Evolutionary conservation across 92 coral and sea anemone genomes (phyloP).

Genomic region (Epizoanthus ramosus): DNA sequence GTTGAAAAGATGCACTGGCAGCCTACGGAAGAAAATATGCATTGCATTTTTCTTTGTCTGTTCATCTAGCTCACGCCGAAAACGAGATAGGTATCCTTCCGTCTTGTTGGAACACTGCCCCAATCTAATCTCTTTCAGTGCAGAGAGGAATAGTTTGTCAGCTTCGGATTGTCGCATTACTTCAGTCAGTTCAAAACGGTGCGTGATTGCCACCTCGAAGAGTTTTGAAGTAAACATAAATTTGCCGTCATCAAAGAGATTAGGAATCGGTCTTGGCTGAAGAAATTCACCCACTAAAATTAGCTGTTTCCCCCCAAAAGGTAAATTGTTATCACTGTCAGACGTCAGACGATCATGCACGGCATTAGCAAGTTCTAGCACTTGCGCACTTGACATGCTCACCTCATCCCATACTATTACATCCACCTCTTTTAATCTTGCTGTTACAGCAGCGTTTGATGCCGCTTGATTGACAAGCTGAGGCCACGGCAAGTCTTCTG

Average conservation of each 20-base stretch:
- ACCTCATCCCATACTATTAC: no score
- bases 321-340: not conserved
- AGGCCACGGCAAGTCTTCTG: constrained; percentile 41
- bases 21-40: constrained; percentile 37
- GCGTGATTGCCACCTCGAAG: constrained; percentile 40
- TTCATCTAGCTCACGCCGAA: constrained; percentile 14
- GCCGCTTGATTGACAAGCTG: constrained; percentile 10
- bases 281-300: constrained; percentile 59
- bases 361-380: no score
- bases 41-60: constrained; percentile 3
- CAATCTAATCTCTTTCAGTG: constrained; percentile 22
- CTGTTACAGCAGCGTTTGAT: constrained; percentile 5
- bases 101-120: constrained; percentile 15
- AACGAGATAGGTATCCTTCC: constrained; percentile 19
- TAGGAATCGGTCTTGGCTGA: constrained; percentile 59
- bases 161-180: constrained; percentile 21
- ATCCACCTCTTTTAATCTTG: no score
- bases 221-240: constrained; percentile 42
- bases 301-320: constrained; percentile 59
- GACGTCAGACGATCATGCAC: no score
- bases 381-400: no score
- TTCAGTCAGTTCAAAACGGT: constrained; percentile 36
- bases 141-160: constrained; percentile 7
- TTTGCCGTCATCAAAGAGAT: constrained; percentile 45
- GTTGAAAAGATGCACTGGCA: constrained; percentile 23